Evolutionary conservation across 2,797 vertebrate genomes (phyloP).

Genomic region (Catamblyrhynchus diadema): DNA sequence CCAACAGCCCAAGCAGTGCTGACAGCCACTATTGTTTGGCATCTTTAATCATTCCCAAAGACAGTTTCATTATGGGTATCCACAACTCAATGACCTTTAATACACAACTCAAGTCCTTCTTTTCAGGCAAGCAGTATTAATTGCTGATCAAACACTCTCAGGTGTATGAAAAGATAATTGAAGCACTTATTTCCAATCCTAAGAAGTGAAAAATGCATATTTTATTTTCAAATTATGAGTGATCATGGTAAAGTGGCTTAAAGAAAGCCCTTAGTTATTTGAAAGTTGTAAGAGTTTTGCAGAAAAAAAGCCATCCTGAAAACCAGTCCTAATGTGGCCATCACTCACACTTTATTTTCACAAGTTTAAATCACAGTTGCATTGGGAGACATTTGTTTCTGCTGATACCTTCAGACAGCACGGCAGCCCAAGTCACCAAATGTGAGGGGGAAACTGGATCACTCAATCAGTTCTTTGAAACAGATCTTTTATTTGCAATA

Average conservation of each 20-base stretch:
- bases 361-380: neutral
- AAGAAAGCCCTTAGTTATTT: neutral
- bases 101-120: neutral
- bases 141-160: neutral
- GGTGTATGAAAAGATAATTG: neutral
- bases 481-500: neutral
- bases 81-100: constrained; percentile 2
- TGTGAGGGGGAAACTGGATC: neutral
- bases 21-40: neutral
- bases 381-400: neutral
- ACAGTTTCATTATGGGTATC: neutral
- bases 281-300: neutral
- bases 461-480: neutral
- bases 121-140: neutral
- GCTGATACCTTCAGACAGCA: neutral
- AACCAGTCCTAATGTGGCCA: neutral
- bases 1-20: neutral
- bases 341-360: neutral
- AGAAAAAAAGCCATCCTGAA: neutral
- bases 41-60: neutral
- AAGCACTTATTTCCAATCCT: neutral
- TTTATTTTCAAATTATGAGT: neutral
- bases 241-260: neutral
- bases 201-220: neutral
- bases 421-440: neutral